Evolutionary conservation across 2,113 vertebrate species (phyloP), one percentile per base, ranked within the genome.

Genomic region (Xiphophorus couchianus): DNA sequence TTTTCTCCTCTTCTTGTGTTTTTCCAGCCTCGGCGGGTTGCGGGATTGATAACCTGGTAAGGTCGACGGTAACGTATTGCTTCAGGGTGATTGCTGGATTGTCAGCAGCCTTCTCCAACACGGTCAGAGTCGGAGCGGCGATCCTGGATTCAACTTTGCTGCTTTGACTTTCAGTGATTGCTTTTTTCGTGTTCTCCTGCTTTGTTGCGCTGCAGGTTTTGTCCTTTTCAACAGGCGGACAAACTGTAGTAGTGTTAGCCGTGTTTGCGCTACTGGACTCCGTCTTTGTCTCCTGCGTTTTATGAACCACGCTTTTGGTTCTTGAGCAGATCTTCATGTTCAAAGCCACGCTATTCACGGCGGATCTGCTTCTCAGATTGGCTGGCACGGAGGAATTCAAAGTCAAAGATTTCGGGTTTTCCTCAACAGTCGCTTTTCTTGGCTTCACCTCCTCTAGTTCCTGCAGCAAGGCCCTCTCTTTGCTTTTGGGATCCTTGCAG

Each of bases 41-140:
- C 42, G 84, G 80, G 65, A 90, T 27, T 1, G 91, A 72, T 42
- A 95, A 73, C 83, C 94, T 90, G 5, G 91, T 93, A 31, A 96
- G 85, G 67, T 84, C 91, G 44, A 96, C 94, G 15, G 84, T 93
- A 31, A 95, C 74, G 73, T 95, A 95, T 88, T 92, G 93, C 69
- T 91, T 95, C 78, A 94, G 86, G 15, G 90, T 86, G 69, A 83
- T 61, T 9, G 84, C 35, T 12, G 86, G 87, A 69, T 87, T 83
- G 76, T 86, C 89, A 29, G 9, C 67, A 9, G 72, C 48, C 42
- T 71, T 83, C 74, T 84, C 79, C 1, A 30, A 64, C 42, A 60
- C 65, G 13, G 67, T 61, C 1, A 62, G 69, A 65, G 68, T 44
- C 1, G 5, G 0, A 17, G 63, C 22, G 8, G 17, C 8, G 17